Evolutionary conservation across 2,888 invertebrate genomes (phyloP), one percentile per base, ranked within the genome.

Genomic region (Artemia sinica): DNA sequence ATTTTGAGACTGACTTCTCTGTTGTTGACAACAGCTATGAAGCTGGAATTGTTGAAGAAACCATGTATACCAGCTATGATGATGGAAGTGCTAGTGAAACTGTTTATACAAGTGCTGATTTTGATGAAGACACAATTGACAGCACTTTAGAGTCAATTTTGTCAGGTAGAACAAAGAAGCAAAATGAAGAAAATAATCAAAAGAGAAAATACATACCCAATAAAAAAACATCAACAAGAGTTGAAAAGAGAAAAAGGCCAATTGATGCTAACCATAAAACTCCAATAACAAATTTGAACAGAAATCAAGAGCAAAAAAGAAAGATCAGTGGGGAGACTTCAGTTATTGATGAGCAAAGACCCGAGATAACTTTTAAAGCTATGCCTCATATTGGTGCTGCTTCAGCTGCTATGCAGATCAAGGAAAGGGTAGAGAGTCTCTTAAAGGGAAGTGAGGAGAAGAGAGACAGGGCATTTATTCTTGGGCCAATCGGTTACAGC

Each of bases 401-500:
- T 14, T 52, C 4, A 52, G 6, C 58, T 52, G 58, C 58, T 5
- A n/a, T 6, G 58, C 13, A 52, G 14, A 52, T 52, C 13, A 52
- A 5, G 58, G 58, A 52, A 18, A 52, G 14, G 58, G 58, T 6
- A 13, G 58, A 52, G 58, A n/a, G 13, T 52, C 58, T 52, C 14
- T 52, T 52, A 14, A 52, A 52, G 58, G 58, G 5, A 52, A 14
- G 58, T 14, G 58, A 52, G 58, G 58, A 52, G 58, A 14, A 52
- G 58, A 52, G 58, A 52, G 58, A 52, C 14, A 52, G 58, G 58
- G 58, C 6, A 52, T 52, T 52, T 52, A n/a, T 52, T 52, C 13
- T 14, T 52, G 58, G 58, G 58, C 58, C 58, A 52, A 14, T 18
- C 1, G 18, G 18, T 18, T 18, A 18, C 18, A 18, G 18, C 18